Conservation (phyloP, 1,140 invertebrate genomes). For the Bombyx mandarina region DNA sequence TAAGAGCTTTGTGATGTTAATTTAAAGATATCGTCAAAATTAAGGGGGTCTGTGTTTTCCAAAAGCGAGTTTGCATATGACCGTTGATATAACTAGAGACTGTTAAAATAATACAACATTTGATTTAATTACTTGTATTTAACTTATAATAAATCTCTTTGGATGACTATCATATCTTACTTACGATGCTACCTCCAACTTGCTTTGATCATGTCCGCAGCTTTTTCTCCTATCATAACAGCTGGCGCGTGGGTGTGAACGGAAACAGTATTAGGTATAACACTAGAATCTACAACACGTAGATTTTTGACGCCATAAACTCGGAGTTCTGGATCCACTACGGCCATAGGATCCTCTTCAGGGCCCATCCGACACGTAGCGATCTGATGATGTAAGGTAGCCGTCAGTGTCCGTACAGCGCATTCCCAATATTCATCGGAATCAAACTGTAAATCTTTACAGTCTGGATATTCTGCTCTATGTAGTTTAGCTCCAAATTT, state of each 20-base stretch:
- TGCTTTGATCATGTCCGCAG: slow-evolving; percentile 81
- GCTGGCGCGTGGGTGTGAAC: slow-evolving; percentile 86
- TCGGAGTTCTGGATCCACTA: slow-evolving; percentile 54
- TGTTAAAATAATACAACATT: no score
- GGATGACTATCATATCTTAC: no score
- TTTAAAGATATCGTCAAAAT: no score
- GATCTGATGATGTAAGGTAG: slow-evolving; percentile 50
- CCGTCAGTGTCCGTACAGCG: slow-evolving; percentile 67
- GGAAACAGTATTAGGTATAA: slow-evolving; percentile 81
- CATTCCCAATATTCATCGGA: slow-evolving; percentile 88
- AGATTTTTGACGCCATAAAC: slow-evolving; percentile 39
- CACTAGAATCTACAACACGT: slow-evolving; percentile 46
- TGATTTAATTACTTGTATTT: no score
- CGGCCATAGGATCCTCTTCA: slow-evolving; percentile 33
- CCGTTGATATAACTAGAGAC: no score
- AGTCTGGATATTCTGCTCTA: slow-evolving; percentile 13
- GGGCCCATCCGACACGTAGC: slow-evolving; percentile 72
- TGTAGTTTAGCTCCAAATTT: slow-evolving; percentile 20
- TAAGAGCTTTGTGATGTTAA: no score
- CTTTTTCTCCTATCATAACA: slow-evolving; percentile 89
- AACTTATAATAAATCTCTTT: no score
- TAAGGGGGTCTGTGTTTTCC: no score
- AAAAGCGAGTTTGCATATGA: no score
- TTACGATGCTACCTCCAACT: slow-evolving; percentile 12
- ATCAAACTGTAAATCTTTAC: slow-evolving; percentile 22